These are phyloP conservation scores for Selene dorsalis DNA, from an alignment of 2,797 vertebrate genomes.

Conservation along the genomic window DNA sequence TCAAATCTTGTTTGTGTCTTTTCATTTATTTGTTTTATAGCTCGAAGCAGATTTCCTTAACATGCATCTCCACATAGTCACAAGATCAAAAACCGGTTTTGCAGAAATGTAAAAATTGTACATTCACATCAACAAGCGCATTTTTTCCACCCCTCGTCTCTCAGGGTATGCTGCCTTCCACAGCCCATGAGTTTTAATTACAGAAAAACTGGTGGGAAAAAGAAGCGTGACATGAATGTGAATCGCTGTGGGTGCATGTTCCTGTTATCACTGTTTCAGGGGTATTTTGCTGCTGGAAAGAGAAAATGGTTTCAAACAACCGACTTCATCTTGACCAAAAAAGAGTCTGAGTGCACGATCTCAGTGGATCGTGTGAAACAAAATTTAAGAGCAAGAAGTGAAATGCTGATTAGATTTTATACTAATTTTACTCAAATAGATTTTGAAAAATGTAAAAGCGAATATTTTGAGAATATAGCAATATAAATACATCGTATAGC, in stretches of 20 bases:
- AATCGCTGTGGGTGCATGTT: not conserved
- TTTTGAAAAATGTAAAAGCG: not conserved
- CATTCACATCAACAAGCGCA: not conserved
- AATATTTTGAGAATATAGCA: not conserved
- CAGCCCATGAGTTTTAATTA: not conserved
- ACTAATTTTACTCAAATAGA: not conserved
- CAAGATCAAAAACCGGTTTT: not conserved
- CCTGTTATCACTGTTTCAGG: conserved; percentile 4
- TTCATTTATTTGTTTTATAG: not conserved
- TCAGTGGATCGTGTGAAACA: not conserved
- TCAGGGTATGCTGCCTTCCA: not conserved
- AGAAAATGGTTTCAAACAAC: not conserved
- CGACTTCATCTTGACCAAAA: not conserved
- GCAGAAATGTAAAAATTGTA: not conserved
- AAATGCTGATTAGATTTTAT: not conserved
- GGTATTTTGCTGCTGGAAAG: not conserved
- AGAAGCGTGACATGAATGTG: not conserved
- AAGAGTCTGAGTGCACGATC: not conserved
- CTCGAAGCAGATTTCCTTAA: not conserved
- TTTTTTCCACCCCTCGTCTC: not conserved
- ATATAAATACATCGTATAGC: too few species aligned
- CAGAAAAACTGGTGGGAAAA: not conserved
- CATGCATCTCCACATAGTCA: not conserved
- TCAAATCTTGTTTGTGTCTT: conserved; percentile 2
- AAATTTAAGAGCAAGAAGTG: not conserved